Percentiles rank a stretch among this genome's conserved stretches.
phyloP scores from a whole-genome alignment of 2,888 invertebrate genomes.

The Lasioglossum leucozonium region DNA sequence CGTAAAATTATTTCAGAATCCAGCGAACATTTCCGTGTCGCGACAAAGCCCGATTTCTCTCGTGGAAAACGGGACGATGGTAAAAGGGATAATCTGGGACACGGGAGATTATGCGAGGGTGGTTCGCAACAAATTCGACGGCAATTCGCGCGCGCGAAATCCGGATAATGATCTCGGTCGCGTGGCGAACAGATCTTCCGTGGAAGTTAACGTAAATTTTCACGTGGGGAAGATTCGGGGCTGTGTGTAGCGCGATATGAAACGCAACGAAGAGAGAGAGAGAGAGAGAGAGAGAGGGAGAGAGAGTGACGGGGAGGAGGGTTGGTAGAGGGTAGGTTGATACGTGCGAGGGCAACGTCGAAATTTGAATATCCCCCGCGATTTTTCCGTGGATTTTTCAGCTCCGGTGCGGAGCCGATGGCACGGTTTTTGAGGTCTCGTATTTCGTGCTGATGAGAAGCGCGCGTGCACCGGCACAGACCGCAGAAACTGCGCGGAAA shows the following conservation, averaged over 20 bases:
- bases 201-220: constrained; percentile 12
- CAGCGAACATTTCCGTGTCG: neutral
- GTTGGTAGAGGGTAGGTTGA: neutral
- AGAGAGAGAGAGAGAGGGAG: neutral
- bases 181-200: constrained; percentile 20
- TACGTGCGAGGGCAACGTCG: constrained; percentile 13
- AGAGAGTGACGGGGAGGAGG: neutral
- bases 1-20: neutral
- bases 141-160: neutral
- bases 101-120: neutral
- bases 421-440: constrained; percentile 56
- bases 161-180: constrained; percentile 21
- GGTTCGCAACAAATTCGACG: neutral
- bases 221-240: neutral
- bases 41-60: neutral
- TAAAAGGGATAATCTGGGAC: neutral
- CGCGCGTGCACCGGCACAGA: constrained; percentile 36
- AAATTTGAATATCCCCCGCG: constrained; percentile 57
- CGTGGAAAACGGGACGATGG: neutral
- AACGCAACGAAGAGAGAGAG: neutral
- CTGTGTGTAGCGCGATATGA: neutral
- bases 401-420: constrained; percentile 22
- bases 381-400: constrained; percentile 49
- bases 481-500: constrained; percentile 42
- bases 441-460: constrained; percentile 67